Conservation (phyloP, 2,797 vertebrate species). For the Myoxocephalus aenaeus region DNA sequence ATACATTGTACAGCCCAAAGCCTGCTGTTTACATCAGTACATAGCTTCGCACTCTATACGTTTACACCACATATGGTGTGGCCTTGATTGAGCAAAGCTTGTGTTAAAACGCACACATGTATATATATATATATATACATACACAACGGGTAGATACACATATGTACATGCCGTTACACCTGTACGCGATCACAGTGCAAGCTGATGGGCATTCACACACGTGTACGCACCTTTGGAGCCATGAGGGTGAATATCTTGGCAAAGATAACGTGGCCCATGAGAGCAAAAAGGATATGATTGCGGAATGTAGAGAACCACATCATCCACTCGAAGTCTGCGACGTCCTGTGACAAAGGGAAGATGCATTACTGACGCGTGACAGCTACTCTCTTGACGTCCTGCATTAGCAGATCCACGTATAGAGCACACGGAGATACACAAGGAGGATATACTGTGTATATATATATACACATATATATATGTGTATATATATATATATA, state of each 20-base stretch:
- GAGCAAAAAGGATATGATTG: slow-evolving; percentile 93
- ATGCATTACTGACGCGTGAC: background rate
- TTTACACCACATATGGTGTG: background rate
- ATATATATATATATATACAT: background rate
- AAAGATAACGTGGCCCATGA: slow-evolving; percentile 93
- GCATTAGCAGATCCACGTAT: background rate
- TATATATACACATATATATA: too few relatives aligned
- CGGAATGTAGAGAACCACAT: slow-evolving; percentile 98
- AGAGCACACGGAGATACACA: slow-evolving; percentile 1
- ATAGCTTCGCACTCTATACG: slow-evolving; percentile 4
- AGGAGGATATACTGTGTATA: background rate
- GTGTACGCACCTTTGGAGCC: slow-evolving; percentile 89
- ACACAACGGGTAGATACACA: background rate
- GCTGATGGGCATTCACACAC: slow-evolving; percentile 21
- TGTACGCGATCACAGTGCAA: background rate
- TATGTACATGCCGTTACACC: slow-evolving; percentile 17
- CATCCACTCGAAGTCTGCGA: slow-evolving; percentile 95
- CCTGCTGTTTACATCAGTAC: slow-evolving; percentile 9
- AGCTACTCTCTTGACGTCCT: background rate
- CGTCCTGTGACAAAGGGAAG: slow-evolving; percentile 83
- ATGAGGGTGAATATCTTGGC: slow-evolving; percentile 93
- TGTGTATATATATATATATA: too few relatives aligned
- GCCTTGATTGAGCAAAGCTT: slow-evolving; percentile 10
- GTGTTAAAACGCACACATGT: background rate
- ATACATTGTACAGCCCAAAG: background rate